Base-by-base conservation (phyloP, 2,888 invertebrate genomes). In the Hirtodrosophila duncani region DNA sequence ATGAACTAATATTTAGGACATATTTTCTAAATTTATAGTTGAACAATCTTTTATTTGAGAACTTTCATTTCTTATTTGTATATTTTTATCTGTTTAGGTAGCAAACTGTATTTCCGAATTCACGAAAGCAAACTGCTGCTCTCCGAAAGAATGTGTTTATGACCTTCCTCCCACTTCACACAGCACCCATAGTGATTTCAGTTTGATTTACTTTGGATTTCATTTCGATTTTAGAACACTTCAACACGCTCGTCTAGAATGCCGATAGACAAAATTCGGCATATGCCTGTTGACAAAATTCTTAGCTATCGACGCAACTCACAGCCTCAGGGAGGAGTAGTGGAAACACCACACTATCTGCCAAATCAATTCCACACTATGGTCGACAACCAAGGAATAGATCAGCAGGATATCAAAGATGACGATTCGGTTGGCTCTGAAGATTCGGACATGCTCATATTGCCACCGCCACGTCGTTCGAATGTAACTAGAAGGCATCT, bases 401-500 rank as follows among this genome's bases (percentile, higher is more conserved):
- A 27, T 2, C 5, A 21, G 8, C 18, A 6, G 27, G 1, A 17
- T 10, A 3, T 13, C 10, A 24, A 14, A n/a, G 16, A 21, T 11
- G 26, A 9, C 8, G 55, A 26, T 11, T 43, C 27, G 0, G 31
- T 27, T 1, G 7, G 6, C 14, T 11, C 41, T 0, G 11, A 27
- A 6, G 49, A 43, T 1, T 21, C 23, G 0, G 57, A 57, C 9
- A 8, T 29, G 0, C 7, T 24, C 1, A 23, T 50, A 1, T 11
- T 67, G 26, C 56, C 72, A 3, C 56, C 60, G 3, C 55, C 67
- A 3, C 33, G 37, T 0, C 56, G 77, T 5, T 56, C 52, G 1
- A 17, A n/a, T 1, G 11, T 21, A 3, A 50, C 67, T 0, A 52
- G 46, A 0, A 7, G 14, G 0, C 37, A 38, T 14, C 27, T 34